Evolutionary conservation across 1,140 invertebrate genomes (phyloP), one percentile per base, ranked within the genome.

Genomic region (Lepidotrigona ventralis): DNA sequence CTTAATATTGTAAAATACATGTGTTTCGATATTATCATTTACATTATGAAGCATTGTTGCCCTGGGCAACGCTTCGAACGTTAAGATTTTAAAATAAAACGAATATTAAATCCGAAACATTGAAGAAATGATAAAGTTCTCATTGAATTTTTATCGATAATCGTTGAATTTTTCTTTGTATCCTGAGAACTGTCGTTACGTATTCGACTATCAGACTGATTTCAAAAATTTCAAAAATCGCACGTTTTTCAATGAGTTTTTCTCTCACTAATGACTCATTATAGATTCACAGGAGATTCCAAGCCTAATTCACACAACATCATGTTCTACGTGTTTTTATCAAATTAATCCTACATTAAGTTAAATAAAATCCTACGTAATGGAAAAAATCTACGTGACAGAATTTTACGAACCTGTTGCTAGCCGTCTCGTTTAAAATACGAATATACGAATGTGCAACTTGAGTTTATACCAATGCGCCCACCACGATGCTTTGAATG

Each of bases 401-500:
- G 39, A 53, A 56, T n/a, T 19, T 53, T 58, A 83, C 81, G 64
- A 78, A 70, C 46, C 66, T 83, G 75, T 1, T 26, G 39, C 12
- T 8, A 54, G 17, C 14, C 23, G 63, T 77, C 54, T 68, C 51
- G 70, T 53, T n/a, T 54, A 58, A 56, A 29, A 14, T 14, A 51
- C 53, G 17, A 23, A 6, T 33, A 26, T 29, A 19, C 6, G 17
- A 26, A 21, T 51, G 14, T 17, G 17, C 0, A 11, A 8, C 81
- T 68, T 46, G 23, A 14, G 17, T 14, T 71, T 51, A 29, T 9
- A n/a, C 21, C 29, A 54, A n/a, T 53, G 26, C 54, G 54, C 9
- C 54, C 51, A n/a, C 39, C 58, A 29, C 73, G 63, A 56, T 66
- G 75, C 54, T 72, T 84, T 33, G 23, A 80, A 54, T 54, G 71